Evolutionary conservation across 2,797 vertebrate species (phyloP).

Genomic region (Botia almorhae): DNA sequence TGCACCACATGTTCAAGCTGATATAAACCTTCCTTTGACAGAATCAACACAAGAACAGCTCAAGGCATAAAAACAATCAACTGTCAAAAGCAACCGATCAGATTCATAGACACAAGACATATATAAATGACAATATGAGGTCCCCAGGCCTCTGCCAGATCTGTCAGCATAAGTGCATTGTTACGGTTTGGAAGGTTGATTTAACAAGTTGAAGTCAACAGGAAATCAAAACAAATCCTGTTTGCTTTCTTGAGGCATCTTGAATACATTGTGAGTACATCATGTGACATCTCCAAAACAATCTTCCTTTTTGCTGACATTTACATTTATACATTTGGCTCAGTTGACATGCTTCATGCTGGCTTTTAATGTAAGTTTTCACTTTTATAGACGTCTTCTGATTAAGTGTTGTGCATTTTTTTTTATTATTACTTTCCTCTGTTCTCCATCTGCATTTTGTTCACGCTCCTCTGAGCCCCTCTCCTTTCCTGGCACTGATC

Average conservation of each 20-base stretch:
- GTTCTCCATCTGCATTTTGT: neutral
- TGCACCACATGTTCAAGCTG: slow-evolving; percentile 19
- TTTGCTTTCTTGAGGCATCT: neutral
- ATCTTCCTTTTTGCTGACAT: too few species aligned
- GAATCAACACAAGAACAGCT: slow-evolving; percentile 37
- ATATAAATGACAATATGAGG: slow-evolving; percentile 24
- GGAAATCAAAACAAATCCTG: neutral
- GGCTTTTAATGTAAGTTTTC: neutral
- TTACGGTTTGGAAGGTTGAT: neutral
- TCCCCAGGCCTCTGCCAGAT: slow-evolving; percentile 6
- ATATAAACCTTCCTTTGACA: slow-evolving; percentile 19
- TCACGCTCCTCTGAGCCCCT: slow-evolving; percentile 10
- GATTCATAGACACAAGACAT: slow-evolving; percentile 10
- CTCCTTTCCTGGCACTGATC: slow-evolving; percentile 52
- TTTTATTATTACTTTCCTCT: neutral
- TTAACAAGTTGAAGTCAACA: neutral
- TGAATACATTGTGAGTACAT: neutral
- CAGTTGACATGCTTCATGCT: neutral
- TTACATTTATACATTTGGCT: too few species aligned
- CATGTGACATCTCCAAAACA: too few species aligned
- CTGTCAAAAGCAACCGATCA: slow-evolving; percentile 27
- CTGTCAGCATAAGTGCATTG: neutral
- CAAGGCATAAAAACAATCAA: slow-evolving; percentile 19
- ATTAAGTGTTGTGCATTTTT: neutral
- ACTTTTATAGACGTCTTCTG: neutral